Evolutionary conservation across 2,888 invertebrate species (phyloP).

Genomic region (Molorchus minor): DNA sequence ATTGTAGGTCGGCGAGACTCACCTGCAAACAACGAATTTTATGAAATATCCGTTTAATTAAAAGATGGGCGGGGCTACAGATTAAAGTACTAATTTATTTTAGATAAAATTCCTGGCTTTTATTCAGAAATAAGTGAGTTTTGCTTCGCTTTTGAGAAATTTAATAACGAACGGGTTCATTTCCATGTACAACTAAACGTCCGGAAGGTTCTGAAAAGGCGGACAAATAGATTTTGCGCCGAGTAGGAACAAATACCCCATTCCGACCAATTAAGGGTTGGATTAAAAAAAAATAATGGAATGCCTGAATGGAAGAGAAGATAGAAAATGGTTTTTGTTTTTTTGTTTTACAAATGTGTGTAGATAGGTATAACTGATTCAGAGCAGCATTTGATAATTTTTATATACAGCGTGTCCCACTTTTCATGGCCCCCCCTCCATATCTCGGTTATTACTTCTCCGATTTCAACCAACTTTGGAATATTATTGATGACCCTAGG

Average conservation of each 20-base stretch:
- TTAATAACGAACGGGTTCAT: conserved; percentile 15
- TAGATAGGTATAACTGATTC: too few relatives aligned
- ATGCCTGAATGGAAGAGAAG: not conserved
- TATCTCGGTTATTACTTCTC: too few relatives aligned
- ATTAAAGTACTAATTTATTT: conserved; percentile 19
- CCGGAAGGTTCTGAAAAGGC: not conserved
- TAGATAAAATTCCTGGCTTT: conserved; percentile 19
- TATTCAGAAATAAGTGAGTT: conserved; percentile 15
- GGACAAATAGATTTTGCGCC: conserved; percentile 9
- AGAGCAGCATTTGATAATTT: too few relatives aligned
- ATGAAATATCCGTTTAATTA: conserved; percentile 16
- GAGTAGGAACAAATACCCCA: conserved; percentile 1
- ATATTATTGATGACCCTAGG: too few relatives aligned
- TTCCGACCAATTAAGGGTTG: not conserved
- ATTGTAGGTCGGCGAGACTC: too few relatives aligned
- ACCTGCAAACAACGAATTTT: conserved; percentile 1
- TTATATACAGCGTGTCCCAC: too few relatives aligned
- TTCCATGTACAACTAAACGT: conserved; percentile 2
- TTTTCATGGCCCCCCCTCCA: too few relatives aligned
- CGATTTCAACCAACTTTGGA: too few relatives aligned
- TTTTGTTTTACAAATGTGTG: too few relatives aligned
- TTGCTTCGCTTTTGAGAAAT: conserved; percentile 4
- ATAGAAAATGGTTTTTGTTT: too few relatives aligned
- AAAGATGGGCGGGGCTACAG: conserved; percentile 6
- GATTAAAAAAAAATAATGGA: not conserved